phyloP scores from a whole-genome alignment of 2,888 invertebrate genomes.

The Alsophila aescularia region DNA sequence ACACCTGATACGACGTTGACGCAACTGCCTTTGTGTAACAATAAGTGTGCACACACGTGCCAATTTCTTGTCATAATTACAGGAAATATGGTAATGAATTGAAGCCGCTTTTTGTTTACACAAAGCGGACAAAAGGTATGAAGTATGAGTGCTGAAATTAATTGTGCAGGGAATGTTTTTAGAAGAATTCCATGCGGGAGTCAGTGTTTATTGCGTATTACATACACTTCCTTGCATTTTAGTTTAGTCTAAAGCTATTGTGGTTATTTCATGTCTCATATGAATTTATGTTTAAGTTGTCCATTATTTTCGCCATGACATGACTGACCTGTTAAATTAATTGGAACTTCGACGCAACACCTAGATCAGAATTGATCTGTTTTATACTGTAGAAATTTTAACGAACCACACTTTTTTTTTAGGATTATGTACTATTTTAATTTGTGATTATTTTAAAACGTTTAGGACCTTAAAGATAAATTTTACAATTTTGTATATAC shows the following conservation, averaged over 20 bases:
- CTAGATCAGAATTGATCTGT: no score
- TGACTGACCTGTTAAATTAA: no score
- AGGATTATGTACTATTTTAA: no score
- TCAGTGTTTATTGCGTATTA: conserved; percentile 21
- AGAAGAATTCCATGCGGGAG: conserved; percentile 27
- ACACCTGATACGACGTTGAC: conserved; percentile 31
- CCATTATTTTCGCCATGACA: no score
- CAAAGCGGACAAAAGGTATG: conserved; percentile 27
- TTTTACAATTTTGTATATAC: no score
- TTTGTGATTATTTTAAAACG: no score
- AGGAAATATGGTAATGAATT: conserved; percentile 35
- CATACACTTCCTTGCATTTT: conserved; percentile 3
- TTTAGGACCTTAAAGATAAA: no score
- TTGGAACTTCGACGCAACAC: no score
- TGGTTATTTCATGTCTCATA: conserved; percentile 1
- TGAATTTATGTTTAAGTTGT: no score
- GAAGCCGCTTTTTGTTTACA: conserved; percentile 30
- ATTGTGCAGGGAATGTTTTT: conserved; percentile 22
- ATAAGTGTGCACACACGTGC: conserved; percentile 31
- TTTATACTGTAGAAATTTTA: no score
- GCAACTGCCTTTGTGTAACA: conserved; percentile 26
- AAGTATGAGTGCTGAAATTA: conserved; percentile 5
- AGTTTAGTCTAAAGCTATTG: conserved; percentile 8
- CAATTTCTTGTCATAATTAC: conserved; percentile 37
- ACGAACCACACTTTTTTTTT: no score